Conservation (phyloP, 2,888 invertebrate species). For the Dicyrtoma fusca region DNA sequence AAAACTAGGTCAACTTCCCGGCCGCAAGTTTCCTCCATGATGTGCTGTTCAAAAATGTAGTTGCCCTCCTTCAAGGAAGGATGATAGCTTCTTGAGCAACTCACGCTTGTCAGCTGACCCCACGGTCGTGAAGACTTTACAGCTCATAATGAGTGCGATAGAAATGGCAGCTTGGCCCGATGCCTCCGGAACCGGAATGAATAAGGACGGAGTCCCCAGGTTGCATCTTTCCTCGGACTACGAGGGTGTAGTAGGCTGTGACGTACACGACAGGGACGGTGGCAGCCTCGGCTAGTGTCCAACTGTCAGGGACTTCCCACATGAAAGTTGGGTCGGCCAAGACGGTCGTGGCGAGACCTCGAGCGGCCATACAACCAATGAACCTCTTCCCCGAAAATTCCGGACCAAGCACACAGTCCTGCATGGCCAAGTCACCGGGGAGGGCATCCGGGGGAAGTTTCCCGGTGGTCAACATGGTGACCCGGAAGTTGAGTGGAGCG, state of each 20-base stretch:
- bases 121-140: constrained; percentile 73
- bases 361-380: constrained; percentile 71
- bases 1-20: constrained; percentile 89
- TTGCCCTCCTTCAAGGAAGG: constrained; percentile 69
- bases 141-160: constrained; percentile 68
- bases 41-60: constrained; percentile 12
- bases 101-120: constrained; percentile 80
- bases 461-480: constrained; percentile 91
- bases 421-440: constrained; percentile 60
- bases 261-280: constrained; percentile 67
- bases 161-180: constrained; percentile 78
- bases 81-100: constrained; percentile 83
- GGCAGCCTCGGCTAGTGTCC: constrained; percentile 60
- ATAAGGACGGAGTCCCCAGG: too few relatives aligned
- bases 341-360: constrained; percentile 64
- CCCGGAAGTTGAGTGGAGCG: constrained; percentile 75
- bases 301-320: constrained; percentile 69
- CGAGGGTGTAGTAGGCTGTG: constrained; percentile 58
- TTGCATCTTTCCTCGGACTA: too few relatives aligned
- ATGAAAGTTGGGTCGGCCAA: constrained; percentile 61
- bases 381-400: constrained; percentile 65
- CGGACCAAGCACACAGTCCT: constrained; percentile 65
- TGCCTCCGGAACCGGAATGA: constrained; percentile 71
- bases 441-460: constrained; percentile 78
- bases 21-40: constrained; percentile 78